Evolutionary conservation across 2,888 invertebrate species (phyloP).

Genomic region (Acheta domesticus): DNA sequence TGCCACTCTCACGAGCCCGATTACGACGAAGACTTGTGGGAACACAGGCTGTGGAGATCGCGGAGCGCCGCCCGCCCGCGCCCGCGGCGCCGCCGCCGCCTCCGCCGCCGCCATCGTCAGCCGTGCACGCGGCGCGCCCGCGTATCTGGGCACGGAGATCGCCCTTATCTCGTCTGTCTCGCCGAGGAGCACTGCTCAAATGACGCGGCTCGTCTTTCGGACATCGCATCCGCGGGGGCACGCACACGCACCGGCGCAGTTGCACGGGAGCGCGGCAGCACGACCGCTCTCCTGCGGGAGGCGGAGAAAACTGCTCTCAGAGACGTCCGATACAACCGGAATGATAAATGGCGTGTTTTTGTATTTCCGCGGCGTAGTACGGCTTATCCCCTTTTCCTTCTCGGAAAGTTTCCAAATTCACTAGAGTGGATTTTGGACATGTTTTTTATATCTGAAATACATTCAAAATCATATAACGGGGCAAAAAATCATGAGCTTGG

Average conservation of each 20-base stretch:
- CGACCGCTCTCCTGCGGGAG: too few relatives aligned
- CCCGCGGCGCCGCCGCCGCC: not conserved
- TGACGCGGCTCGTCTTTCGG: not conserved
- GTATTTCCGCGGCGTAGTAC: too few relatives aligned
- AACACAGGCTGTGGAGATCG: not conserved
- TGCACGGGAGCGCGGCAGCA: too few relatives aligned
- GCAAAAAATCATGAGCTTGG: too few relatives aligned
- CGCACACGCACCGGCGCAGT: not conserved
- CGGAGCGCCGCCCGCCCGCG: not conserved
- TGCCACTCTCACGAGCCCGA: not conserved
- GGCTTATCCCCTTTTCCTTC: too few relatives aligned
- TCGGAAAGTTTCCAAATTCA: too few relatives aligned
- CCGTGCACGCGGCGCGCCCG: not conserved
- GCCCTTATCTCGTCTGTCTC: not conserved
- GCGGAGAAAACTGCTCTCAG: too few relatives aligned
- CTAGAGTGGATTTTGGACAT: too few relatives aligned
- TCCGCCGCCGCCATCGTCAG: not conserved
- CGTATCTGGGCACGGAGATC: slow-evolving; percentile 5
- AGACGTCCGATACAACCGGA: too few relatives aligned
- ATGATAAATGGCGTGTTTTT: too few relatives aligned
- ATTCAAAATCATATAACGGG: too few relatives aligned
- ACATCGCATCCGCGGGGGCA: not conserved
- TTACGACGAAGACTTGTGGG: slow-evolving; percentile 2
- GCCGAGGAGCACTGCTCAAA: not conserved
- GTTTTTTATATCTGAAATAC: too few relatives aligned